Evolutionary conservation across 2,888 invertebrate genomes (phyloP), one percentile per base, ranked within the genome.

Genomic region (Drosophila diplacantha): DNA sequence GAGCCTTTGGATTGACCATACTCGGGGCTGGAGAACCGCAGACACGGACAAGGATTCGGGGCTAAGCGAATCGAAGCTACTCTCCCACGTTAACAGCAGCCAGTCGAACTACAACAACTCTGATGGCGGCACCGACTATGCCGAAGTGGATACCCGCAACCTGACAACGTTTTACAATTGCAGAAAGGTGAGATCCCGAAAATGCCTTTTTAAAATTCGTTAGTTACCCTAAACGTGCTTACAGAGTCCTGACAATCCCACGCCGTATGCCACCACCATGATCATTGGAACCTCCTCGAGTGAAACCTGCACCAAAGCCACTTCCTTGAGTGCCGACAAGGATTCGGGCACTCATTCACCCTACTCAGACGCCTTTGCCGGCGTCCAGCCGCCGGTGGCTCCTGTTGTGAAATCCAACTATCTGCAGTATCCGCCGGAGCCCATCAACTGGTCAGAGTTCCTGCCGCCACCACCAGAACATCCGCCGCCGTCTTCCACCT

Each of bases 251-350:
- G 91, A 91, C 73, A 91, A 92, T 85, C 92, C 93, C 0, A 92
- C 92, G 3, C 94, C 93, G 0, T 94, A 93, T 86, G 94, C 94
- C 16, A 94, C 93, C 0, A 93, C 94, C 12, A 93, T 93, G 88
- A 89, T 93, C 37, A 90, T 93, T 69, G 88, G 88, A 35, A 86
- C 87, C 43, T 86, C 88, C 6, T 81, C 84, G 6, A 87, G 85
- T 14, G 89, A 88, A 52, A 88, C 87, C 24, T 87, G 88, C 79
- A 85, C 87, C 67, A 89, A 89, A 69, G 85, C 87, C 43, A 87
- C 88, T 9, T 87, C 87, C 4, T 76, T 87, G 6, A 87, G 87
- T 56, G 87, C 88, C 18, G 87, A 87, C 75, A 88, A 88, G 72
- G 87, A 87, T 55, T 88, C 89, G n/a, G 89, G 89, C 35, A 89